Base-by-base conservation (phyloP, 2,888 invertebrate genomes). In the Eulithis testata region DNA sequence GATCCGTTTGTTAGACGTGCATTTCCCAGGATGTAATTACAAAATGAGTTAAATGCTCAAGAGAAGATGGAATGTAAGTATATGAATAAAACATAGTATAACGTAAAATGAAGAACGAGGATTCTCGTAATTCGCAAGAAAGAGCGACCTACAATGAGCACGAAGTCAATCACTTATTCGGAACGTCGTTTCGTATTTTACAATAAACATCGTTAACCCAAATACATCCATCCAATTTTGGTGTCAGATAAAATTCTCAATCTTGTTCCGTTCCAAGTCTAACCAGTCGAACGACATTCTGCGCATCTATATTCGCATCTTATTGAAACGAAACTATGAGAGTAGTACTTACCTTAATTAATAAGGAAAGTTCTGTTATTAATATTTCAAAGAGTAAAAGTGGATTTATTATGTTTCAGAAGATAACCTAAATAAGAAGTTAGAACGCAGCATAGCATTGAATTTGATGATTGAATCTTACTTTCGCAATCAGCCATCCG, bases 1-100 rank as follows among this genome's bases (percentile, higher is more conserved):
- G 86, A 88, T 89, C 85, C 83, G 84, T 85, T 89, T 88, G 88
- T 88, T 85, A 76, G 82, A 83, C 84, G 84, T 80, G 83, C 86
- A 86, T 86, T 86, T 86, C 82, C 79, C 73, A 82, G 80, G 80
- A 82, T 84, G 82, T 86, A 88, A 89, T 90, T 88, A 89, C 79
- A 84, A 87, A 66, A 89, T 86, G 63, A 76, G 73, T 80, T 81
- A 84, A 84, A 79, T 73, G 68, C 69, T 75, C 65, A 50, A 75
- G 74, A 76, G 73, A 71, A 77, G 59, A 73, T 68, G 76, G 77
- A 83, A 84, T 79, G 75, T 31, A 5, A 21, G 21, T 70, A 60
- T 72, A 82, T 84, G 80, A 84, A 86, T 86, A 82, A 84, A 80
- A 80, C 78, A 84, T 83, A 49, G 74, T 60, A 55, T 66, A 65